phyloP scores from a whole-genome alignment of 1,140 invertebrate species.

The Drosophila pectinifera region DNA sequence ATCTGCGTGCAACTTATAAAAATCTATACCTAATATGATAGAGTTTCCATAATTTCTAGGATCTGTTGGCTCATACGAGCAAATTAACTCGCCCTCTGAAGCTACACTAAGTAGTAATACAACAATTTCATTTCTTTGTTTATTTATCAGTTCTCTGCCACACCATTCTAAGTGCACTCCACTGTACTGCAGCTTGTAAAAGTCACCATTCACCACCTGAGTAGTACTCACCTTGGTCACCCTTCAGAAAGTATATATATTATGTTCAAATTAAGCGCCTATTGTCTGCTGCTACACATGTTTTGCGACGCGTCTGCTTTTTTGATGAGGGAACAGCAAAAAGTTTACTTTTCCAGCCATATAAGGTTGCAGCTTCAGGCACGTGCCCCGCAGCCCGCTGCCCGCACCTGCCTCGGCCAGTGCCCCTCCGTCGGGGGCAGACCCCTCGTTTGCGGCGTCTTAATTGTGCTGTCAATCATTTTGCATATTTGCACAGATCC shows the following conservation, averaged over 20 bases:
- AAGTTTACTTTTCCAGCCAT: slow-evolving; percentile 35
- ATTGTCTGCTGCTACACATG: slow-evolving; percentile 49
- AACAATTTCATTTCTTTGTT: not conserved
- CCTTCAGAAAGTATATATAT: not conserved
- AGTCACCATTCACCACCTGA: too few relatives aligned
- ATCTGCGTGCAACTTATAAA: too few relatives aligned
- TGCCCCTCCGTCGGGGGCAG: slow-evolving; percentile 3
- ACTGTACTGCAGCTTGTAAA: not conserved
- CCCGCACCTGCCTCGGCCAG: not conserved
- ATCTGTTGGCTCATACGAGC: too few relatives aligned
- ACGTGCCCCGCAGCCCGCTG: too few relatives aligned
- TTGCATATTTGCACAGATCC: slow-evolving; percentile 73
- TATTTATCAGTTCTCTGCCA: not conserved
- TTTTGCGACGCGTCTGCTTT: slow-evolving; percentile 21
- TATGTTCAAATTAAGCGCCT: slow-evolving; percentile 11
- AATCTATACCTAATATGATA: too few relatives aligned
- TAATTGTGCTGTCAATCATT: slow-evolving; percentile 82
- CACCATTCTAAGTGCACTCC: not conserved
- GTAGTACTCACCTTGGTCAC: not conserved
- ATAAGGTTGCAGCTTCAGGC: slow-evolving; percentile 50
- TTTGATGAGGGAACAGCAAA: slow-evolving; percentile 4
- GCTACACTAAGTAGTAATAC: too few relatives aligned
- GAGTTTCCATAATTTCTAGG: too few relatives aligned
- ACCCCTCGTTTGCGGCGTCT: slow-evolving; percentile 47
- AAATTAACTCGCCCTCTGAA: too few relatives aligned